These are phyloP conservation scores for Ptycholaimellus sp. DNA, from an alignment of 2,888 invertebrate species.

Conservation along the genomic window DNA sequence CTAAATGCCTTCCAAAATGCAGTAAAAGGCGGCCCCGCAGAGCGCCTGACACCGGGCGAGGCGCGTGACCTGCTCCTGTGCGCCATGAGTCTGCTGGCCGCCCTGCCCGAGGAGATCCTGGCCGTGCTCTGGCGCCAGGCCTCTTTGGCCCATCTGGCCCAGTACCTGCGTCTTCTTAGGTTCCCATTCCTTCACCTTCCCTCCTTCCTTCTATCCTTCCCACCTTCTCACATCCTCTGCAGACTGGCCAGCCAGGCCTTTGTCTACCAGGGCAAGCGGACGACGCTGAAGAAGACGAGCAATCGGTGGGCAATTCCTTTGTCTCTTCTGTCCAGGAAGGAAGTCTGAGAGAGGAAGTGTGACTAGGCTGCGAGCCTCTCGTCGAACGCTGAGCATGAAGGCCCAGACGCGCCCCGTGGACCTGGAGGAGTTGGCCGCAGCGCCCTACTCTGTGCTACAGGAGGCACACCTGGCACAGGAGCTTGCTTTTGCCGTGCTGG, in stretches of 20 bases:
- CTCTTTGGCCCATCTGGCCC: too few relatives aligned
- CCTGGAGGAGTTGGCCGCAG: constrained; percentile 2
- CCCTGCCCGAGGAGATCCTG: constrained; percentile 45
- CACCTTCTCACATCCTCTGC: not conserved
- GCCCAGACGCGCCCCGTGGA: too few relatives aligned
- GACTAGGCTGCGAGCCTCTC: constrained; percentile 1
- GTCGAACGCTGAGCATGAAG: not conserved
- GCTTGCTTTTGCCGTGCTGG: too few relatives aligned
- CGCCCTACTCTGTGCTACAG: constrained; percentile 34
- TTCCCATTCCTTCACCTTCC: too few relatives aligned
- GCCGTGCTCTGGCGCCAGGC: constrained; percentile 5
- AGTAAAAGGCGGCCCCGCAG: too few relatives aligned
- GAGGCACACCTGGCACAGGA: constrained; percentile 60
- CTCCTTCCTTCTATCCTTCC: too few relatives aligned
- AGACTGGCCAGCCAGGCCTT: constrained; percentile 16
- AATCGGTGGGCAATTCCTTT: not conserved
- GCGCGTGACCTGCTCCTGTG: constrained; percentile 30
- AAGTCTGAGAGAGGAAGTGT: too few relatives aligned
- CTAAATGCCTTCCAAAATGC: too few relatives aligned
- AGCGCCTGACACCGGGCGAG: constrained; percentile 15
- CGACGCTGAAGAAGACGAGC: not conserved
- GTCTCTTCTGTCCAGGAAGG: not conserved
- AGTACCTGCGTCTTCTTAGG: too few relatives aligned
- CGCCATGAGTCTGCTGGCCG: constrained; percentile 58
- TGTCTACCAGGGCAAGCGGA: constrained; percentile 9